Base-by-base conservation (phyloP, 1,140 invertebrate genomes). In the Oryzaephilus surinamensis region DNA sequence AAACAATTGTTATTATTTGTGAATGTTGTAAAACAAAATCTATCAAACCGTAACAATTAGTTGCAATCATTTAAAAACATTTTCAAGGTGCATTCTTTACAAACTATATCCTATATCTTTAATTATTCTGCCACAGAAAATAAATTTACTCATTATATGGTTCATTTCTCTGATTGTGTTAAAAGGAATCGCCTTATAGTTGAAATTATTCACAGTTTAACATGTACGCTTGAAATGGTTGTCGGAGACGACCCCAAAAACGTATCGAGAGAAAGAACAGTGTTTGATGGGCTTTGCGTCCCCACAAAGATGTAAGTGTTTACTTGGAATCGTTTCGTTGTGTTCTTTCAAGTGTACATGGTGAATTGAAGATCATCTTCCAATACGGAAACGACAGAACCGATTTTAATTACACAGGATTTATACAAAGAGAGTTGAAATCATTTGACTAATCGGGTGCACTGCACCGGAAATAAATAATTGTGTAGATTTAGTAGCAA, bases 401-500 rank as follows among this genome's bases (percentile, higher is more conserved):
- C 41, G 33, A 32, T 44, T 44, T 44, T 44, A 44, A 44, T 44
- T 44, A 44, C 35, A 24, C 36, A 30, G 27, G 29, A 43, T 23
- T 43, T 38, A 29, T 23, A 38, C 42, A 38, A 38, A 38, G 42
- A 39, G 42, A 38, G 28, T 26, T 16, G 33, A 38, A 29, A 38
- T 38, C 27, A 19, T 33, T 34, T 28, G 42, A 24, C 18, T 44
- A 44, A 44, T 44, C 42, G 42, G 42, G 42, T 44, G 42, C 19
- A 44, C 23, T 30, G 33, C 21, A 36, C 36, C 31, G 42, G 42
- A 44, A 44, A 44, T 44, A 44, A 44, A 44, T 44, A 44, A 44
- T 44, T 44, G 42, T 44, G 38, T 44, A 32, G 42, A 44, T 44
- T 44, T 44, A 44, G 36, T 37, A 36, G 33, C 30, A 30, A 37